Evolutionary conservation across 2,797 vertebrate species (phyloP), one percentile per base, ranked within the genome.

Genomic region (Hydrolagus colliei): DNA sequence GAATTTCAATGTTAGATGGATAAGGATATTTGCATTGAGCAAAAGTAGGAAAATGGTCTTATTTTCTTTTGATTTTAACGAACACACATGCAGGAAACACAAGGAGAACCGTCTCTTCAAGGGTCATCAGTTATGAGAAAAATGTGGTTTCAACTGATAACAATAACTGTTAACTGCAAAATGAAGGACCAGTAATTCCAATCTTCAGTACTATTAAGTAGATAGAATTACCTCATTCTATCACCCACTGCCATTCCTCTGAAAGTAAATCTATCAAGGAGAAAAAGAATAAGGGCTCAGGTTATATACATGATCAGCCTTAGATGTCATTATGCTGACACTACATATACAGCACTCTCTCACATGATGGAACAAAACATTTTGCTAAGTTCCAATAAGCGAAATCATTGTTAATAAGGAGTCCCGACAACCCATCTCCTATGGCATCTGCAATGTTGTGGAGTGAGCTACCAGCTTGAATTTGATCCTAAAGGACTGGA

Each of bases 211-310:
- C 65, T 84, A 63, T 84, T 84, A 84, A 84, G 79, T 84, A 84
- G 79, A 87, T 90, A 90, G 89, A 89, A 91, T 97, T 99, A 99
- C 98, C 98, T 98, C 95, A 98, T 97, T 94, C 98, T 98, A 97
- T 98, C 97, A 94, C 97, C 97, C 96, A 98, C 93, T 90, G 97
- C 94, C 91, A 97, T 96, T 95, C 97, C 96, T 97, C 97, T 96
- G 96, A 96, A 94, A 98, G 94, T 96, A 96, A 96, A 96, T 97
- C 96, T 98, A 96, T 89, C 92, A 93, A 94, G 91, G 92, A 92
- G 93, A 94, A 95, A 84, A 84, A 84, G 65, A 84, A 84, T 68
- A 84, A 80, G 79, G 79, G 63, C 79, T 84, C 79, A 71, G 79
- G 16, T 84, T 84, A 84, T 84, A 84, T 27, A 68, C 41, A 52